Evolutionary conservation across 2,888 invertebrate genomes (phyloP), one percentile per base, ranked within the genome.

Genomic region (Meiosimyza platycephala): DNA sequence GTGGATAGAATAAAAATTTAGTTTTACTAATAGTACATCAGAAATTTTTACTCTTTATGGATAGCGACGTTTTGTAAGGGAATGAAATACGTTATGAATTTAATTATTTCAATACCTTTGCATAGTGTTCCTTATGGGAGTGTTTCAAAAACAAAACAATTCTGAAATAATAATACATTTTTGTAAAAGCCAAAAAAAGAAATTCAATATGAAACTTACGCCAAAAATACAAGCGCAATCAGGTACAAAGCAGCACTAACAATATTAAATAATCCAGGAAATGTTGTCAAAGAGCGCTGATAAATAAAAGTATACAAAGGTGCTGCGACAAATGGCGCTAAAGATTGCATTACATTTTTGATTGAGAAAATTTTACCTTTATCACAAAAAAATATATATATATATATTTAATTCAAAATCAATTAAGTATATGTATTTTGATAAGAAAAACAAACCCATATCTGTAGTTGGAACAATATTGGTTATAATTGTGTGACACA

Each of bases 361-460:
- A 93, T 85, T 0, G 93, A 90, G 82, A 93, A 93, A 40, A 93
- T 89, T 86, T 92, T 92, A 4, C 92, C 92, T 86, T 70, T 0
- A 79, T 76, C 9, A 47, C 33, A 40, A 71, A 11, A n/a, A n/a
- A n/a, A n/a, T n/a, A n/a, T n/a, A n/a, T n/a, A n/a, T n/a, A 33
- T 3, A 62, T 16, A 28, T 40, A 40, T 60, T 18, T 28, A 13
- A 16, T 47, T 62, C 28, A 11, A 62, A 47, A 47, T 22, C 22
- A 9, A 33, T 33, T 60, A 40, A 50, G 3, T 12, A 67, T 65
- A n/a, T n/a, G n/a, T n/a, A 13, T 18, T 51, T 40, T n/a, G n/a
- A 62, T n/a, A 51, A 16, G n/a, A 22, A 11, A 57, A 12, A 66
- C 18, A 16, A 55, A 85, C 86, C 92, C 74, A 87, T 79, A 79